Conservation (phyloP, 2,113 vertebrate genomes). For the Corapipo altera region DNA sequence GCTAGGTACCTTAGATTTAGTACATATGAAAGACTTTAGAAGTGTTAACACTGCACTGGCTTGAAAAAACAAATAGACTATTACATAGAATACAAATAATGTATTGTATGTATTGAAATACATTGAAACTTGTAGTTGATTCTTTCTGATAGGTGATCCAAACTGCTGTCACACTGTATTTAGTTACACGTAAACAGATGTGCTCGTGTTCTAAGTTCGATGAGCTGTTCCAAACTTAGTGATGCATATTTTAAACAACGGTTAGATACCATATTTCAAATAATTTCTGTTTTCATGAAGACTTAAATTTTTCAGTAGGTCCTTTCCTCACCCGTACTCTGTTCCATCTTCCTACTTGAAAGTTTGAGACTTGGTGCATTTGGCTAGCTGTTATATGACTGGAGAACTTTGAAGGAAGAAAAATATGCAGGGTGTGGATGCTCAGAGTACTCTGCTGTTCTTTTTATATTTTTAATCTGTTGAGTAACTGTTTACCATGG, state of each 20-base stretch:
- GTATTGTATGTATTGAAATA: background rate
- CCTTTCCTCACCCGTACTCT: background rate
- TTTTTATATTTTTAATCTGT: background rate
- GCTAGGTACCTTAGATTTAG: constrained; percentile 57
- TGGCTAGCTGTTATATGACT: background rate
- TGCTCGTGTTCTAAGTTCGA: constrained; percentile 44
- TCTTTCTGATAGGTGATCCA: constrained; percentile 62
- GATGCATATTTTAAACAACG: constrained; percentile 61
- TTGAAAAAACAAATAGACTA: constrained; percentile 53
- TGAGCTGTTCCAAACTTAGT: constrained; percentile 39
- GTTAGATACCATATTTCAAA: constrained; percentile 35
- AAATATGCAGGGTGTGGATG: background rate
- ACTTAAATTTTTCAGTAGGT: background rate
- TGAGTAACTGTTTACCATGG: background rate
- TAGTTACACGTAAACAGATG: constrained; percentile 57
- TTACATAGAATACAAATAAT: constrained; percentile 66
- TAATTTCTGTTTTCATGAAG: constrained; percentile 28
- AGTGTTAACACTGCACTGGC: constrained; percentile 41
- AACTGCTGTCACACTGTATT: constrained; percentile 61
- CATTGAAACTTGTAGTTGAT: constrained; percentile 48
- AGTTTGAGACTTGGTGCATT: background rate
- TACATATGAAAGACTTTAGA: constrained; percentile 47
- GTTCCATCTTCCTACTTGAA: background rate
- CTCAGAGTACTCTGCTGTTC: background rate
- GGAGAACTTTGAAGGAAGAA: background rate